Conservation (phyloP, 2,888 invertebrate species). For the Hecatera dysodea region DNA sequence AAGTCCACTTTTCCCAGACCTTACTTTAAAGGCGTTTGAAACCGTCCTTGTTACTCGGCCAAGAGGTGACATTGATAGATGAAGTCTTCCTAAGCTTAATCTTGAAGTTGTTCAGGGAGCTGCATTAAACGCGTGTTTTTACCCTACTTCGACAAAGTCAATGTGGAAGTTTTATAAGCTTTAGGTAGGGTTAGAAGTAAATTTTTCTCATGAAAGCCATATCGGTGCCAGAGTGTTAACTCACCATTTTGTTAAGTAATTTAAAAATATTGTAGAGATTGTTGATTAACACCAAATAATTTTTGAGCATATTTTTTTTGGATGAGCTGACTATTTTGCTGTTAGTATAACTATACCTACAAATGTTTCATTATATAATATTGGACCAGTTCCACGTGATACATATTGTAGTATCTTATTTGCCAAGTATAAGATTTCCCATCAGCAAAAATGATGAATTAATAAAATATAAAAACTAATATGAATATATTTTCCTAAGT, state of each 20-base stretch:
- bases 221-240: not conserved
- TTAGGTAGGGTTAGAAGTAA: not conserved
- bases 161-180: not conserved
- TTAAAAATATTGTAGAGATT: not conserved
- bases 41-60: conserved; percentile 42
- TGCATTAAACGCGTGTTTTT: conserved; percentile 29
- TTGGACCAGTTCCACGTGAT: not conserved
- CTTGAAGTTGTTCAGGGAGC: conserved; percentile 39
- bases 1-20: conserved; percentile 10
- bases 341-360: not conserved
- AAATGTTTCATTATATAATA: not conserved
- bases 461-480: not conserved
- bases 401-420: too few species aligned
- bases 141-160: not conserved
- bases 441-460: not conserved
- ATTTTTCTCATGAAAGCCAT: not conserved
- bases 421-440: not conserved
- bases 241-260: not conserved
- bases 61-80: conserved; percentile 55
- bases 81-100: conserved; percentile 48
- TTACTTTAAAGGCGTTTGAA: conserved; percentile 30
- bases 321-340: not conserved
- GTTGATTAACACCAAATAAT: not conserved
- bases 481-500: not conserved
- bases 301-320: not conserved